phyloP scores from a whole-genome alignment of 2,113 vertebrate species.

The Heterotis niloticus region DNA sequence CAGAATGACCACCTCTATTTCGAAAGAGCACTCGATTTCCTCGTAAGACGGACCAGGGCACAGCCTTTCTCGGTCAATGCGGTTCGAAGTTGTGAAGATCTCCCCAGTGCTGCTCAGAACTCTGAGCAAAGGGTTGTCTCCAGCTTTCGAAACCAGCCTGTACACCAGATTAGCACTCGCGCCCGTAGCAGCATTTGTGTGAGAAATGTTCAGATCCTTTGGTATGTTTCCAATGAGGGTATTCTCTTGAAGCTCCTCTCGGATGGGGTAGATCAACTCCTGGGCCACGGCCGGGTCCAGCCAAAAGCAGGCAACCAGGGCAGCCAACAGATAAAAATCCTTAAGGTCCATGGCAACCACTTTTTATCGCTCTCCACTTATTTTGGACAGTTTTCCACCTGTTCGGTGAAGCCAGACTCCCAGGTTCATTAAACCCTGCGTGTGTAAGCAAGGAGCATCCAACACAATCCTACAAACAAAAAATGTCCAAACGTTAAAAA shows the following conservation, averaged over 20 bases:
- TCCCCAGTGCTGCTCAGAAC: conserved; percentile 94
- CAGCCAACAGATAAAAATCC: conserved; percentile 97
- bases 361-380: conserved; percentile 62
- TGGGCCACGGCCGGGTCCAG: conserved; percentile 94
- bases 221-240: conserved; percentile 99
- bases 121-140: conserved; percentile 91
- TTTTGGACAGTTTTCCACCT: conserved; percentile 58
- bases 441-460: conserved; percentile 78
- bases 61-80: conserved; percentile 95
- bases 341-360: conserved; percentile 93
- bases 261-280: conserved; percentile 97
- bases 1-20: conserved; percentile 97
- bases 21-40: conserved; percentile 95
- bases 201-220: conserved; percentile 98
- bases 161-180: conserved; percentile 91
- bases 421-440: conserved; percentile 74
- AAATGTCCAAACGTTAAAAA: conserved; percentile 50
- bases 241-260: conserved; percentile 97
- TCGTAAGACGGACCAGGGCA: conserved; percentile 89
- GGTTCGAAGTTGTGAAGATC: conserved; percentile 93
- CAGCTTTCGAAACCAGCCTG: conserved; percentile 96
- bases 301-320: conserved; percentile 90
- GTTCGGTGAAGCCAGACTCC: conserved; percentile 69
- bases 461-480: conserved; percentile 78
- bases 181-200: conserved; percentile 88